Base-by-base conservation (phyloP, 2,888 invertebrate species). In the Dolichomitus sp. region DNA sequence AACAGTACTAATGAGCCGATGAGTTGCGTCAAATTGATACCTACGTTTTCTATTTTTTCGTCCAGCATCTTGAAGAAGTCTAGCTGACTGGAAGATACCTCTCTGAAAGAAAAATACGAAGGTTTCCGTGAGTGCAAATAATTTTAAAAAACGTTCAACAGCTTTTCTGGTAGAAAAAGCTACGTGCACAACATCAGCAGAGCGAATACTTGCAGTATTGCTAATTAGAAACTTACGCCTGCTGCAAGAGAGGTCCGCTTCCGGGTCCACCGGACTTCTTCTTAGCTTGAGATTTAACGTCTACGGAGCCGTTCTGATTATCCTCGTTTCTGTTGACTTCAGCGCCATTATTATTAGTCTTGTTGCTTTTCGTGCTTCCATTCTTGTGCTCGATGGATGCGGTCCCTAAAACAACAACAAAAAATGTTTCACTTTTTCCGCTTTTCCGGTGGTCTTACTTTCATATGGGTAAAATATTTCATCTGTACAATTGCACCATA, bases 51-150 rank as follows among this genome's bases (percentile, higher is more conserved):
- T 91, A 98, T 98, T 95, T 98, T 98, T 90, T 98, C 97, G 93
- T 98, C 98, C 89, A 98, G 95, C 97, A 98, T 97, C 93, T 96
- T 97, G 95, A 98, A 98, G 95, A 98, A 98, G 93, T 98, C 98
- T 92, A 97, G 96, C 94, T 98, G 98, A 93, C 98, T 98, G 85
- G 96, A 96, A 83, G 98, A 98, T 93, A 97, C 96, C 95, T 98
- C 97, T 93, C 98, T 98, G 96, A 69, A 96, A 91, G 86, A 86
- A 87, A 80, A 84, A 80, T 73, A 66, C 30, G 50, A 69, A 69
- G 11, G 12, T n/a, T 12, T 50, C 4, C 33, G 23, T 50, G 5
- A 66, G 30, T 40, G 19, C 27, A 30, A 68, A n/a, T 0, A 61
- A 37, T 19, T n/a, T n/a, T n/a, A n/a, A n/a, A 30, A 37, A 63